Evolutionary conservation across 1,140 invertebrate species (phyloP), one percentile per base, ranked within the genome.

Genomic region (Apis florea): DNA sequence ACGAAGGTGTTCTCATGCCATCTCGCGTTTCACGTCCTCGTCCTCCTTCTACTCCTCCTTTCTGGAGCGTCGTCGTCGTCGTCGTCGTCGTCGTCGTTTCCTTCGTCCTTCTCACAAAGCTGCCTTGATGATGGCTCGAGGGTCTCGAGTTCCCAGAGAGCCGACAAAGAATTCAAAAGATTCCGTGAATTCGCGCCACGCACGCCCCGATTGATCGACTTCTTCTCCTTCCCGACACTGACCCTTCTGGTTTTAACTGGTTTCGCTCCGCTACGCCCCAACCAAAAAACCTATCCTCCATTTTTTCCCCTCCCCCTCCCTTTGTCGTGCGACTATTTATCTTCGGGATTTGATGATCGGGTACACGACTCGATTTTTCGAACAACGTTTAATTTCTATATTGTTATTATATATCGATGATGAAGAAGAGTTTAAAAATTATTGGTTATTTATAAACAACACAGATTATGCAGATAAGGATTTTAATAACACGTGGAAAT

Each of bases 111-210:
- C 74, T 75, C 61, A 67, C 70, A 78, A 71, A 75, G 73, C 53
- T 74, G 49, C 11, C 47, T 49, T 54, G 71, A 74, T 54, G 71
- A 74, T 78, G 70, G 56, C 17, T 40, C 63, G 49, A 5, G 54
- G 31, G 61, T 49, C 61, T 68, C 51, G 53, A 58, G 75, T 83
- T 87, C 74, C 56, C 82, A 79, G 67, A 61, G 64, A 13, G n/a
- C 81, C 71, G 78, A 83, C 83, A 80, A 89, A 83, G 87, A 87
- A 87, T 87, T 89, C 80, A 76, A 85, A 88, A 77, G 87, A 88
- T 89, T 86, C 66, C 59, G 76, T 76, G 58, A 59, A 79, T 80
- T 80, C 73, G 72, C 85, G 67, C 80, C 75, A 68, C 49, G 54
- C 24, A n/a, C 69, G 53, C 74, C 71, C n/a, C 82, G 78, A 86